Base-by-base conservation (phyloP, 1,140 invertebrate species). In the Acromyrmex echinatior region DNA sequence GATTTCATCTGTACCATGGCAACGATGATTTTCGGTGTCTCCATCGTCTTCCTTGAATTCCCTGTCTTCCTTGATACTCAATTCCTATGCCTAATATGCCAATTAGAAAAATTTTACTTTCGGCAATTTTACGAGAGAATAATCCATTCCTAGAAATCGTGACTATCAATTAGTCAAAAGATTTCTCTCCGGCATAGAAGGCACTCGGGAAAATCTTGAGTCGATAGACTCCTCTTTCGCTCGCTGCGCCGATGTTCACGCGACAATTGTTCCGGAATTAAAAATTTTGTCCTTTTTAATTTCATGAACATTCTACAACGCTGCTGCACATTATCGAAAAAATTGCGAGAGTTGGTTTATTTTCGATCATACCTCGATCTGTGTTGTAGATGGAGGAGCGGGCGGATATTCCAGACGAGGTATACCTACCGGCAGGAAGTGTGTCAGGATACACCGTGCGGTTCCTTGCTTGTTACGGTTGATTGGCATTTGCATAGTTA, bases 91-190 rank as follows among this genome's bases (percentile, higher is more conserved):
- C 28, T 3, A 31, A 31, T 31, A 31, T 31, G 89, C 86, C 91
- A 92, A 92, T 92, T 92, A 92, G 92, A 45, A 92, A 39, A 90
- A 87, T 92, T 84, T 92, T 87, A 81, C 89, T 92, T 88, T 90
- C 85, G 91, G 80, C 87, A 65, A 91, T 92, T 92, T 92, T 90
- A 92, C 80, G 91, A 88, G 86, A 85, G 79, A 73, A 53, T 60
- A 45, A 49, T 56, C 10, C 12, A 10, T 39, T 10, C 10, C 18
- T 53, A 31, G 70, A 25, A 70, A 60, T 77, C 58, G 71, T 88
- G 73, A 88, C 16, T 58, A 31, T 35, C 28, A 68, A 10, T 14
- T 18, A n/a, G 21, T n/a, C 49, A 21, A 18, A 68, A 62, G 56
- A 56, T 56, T 63, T 74, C 45, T 73, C 71, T 35, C 76, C 45